Conservation (phyloP, 1,140 invertebrate species). For the Nixonia krombeini region DNA sequence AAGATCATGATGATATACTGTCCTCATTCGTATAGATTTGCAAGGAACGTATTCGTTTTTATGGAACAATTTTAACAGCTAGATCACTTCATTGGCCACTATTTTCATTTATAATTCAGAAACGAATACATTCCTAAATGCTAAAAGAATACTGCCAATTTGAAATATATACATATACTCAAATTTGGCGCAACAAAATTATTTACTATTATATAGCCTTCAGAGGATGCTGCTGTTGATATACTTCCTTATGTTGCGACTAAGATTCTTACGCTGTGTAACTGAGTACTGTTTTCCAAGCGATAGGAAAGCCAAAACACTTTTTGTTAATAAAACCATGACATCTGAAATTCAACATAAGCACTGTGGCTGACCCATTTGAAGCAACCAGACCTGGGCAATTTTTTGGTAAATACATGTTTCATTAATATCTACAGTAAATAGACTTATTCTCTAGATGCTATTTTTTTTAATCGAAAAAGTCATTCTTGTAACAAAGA, state of each 20-base stretch:
- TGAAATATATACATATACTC: no score
- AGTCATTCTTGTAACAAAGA: no score
- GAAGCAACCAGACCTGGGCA: neutral
- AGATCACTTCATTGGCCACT: neutral
- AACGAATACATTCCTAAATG: constrained; percentile 52
- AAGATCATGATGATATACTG: constrained; percentile 36
- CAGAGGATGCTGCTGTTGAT: constrained; percentile 52
- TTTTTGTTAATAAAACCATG: no score
- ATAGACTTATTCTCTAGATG: no score
- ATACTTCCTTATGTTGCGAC: constrained; percentile 22
- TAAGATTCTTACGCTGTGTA: constrained; percentile 10
- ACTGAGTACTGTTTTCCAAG: constrained; percentile 9
- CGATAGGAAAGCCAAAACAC: constrained; percentile 41
- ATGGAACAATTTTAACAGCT: no score
- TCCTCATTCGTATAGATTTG: constrained; percentile 50
- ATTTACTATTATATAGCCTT: constrained; percentile 52
- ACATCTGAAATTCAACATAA: constrained; percentile 2
- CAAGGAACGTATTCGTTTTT: constrained; percentile 44
- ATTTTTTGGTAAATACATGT: no score
- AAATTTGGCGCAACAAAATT: no score
- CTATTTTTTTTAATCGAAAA: no score
- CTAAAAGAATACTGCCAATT: constrained; percentile 59
- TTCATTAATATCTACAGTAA: no score
- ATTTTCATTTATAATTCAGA: neutral
- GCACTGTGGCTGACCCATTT: constrained; percentile 12